phyloP scores from a whole-genome alignment of 2,888 invertebrate species.

The Latrodectus hesperus region DNA sequence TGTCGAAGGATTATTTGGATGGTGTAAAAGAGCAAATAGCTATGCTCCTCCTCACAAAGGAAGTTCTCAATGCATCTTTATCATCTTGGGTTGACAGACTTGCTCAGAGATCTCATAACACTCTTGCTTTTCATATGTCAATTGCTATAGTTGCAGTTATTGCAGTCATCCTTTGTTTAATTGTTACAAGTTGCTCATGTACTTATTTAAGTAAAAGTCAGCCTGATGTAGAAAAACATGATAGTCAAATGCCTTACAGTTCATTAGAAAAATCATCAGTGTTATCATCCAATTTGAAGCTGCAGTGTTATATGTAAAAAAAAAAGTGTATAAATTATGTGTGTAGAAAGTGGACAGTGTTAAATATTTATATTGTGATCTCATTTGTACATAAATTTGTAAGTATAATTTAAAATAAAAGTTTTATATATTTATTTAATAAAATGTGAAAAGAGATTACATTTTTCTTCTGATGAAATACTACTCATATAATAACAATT shows the following conservation, averaged over 20 bases:
- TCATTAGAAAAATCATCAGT: constrained; percentile 50
- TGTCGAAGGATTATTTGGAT: constrained; percentile 67
- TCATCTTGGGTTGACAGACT: constrained; percentile 63
- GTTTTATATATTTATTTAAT: too few species aligned
- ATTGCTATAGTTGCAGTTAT: constrained; percentile 69
- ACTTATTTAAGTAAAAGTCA: constrained; percentile 61
- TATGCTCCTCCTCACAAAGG: constrained; percentile 70
- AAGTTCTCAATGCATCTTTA: constrained; percentile 68
- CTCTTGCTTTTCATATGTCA: constrained; percentile 69
- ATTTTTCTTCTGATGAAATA: too few species aligned
- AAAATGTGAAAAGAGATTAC: too few species aligned
- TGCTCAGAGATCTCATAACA: constrained; percentile 63
- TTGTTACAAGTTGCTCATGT: constrained; percentile 69
- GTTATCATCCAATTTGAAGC: constrained; percentile 66
- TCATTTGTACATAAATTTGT: constrained; percentile 60
- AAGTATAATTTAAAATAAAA: too few species aligned
- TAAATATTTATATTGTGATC: constrained; percentile 39
- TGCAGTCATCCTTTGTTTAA: constrained; percentile 68
- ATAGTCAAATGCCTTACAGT: constrained; percentile 62
- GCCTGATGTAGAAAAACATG: constrained; percentile 58
- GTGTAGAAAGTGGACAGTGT: constrained; percentile 34
- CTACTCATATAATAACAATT: too few species aligned
- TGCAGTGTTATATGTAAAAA: constrained; percentile 69
- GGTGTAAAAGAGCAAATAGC: constrained; percentile 70
- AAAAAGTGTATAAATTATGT: constrained; percentile 16